Conservation (phyloP, 2,888 invertebrate species). For the Aphodius sticticus region DNA sequence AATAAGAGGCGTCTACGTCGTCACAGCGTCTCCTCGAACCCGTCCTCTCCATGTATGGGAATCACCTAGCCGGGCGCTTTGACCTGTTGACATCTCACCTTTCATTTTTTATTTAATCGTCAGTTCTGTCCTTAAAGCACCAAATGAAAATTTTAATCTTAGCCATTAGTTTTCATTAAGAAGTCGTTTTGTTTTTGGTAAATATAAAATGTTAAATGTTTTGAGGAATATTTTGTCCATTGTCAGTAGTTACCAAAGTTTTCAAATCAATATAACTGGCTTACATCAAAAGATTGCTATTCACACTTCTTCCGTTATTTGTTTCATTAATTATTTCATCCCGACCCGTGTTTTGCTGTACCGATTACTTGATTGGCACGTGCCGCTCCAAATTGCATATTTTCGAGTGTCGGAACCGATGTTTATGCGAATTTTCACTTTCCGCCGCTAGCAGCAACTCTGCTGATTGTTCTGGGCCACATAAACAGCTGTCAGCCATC, state of each 20-base stretch:
- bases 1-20: constrained; percentile 32
- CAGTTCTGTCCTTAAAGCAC: too few species aligned
- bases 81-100: neutral
- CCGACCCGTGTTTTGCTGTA: neutral
- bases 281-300: too few species aligned
- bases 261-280: too few species aligned
- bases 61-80: neutral
- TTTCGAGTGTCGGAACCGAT: neutral
- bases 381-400: neutral
- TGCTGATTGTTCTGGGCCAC: neutral
- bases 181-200: too few species aligned
- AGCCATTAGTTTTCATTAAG: too few species aligned
- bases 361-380: neutral
- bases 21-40: neutral
- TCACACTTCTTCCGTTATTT: neutral
- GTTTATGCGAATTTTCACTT: constrained; percentile 4
- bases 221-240: too few species aligned
- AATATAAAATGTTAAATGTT: too few species aligned
- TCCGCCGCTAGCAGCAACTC: neutral
- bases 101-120: neutral
- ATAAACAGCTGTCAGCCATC: neutral
- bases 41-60: constrained; percentile 31
- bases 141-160: too few species aligned
- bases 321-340: neutral
- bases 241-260: too few species aligned